phyloP scores from a whole-genome alignment of 1,140 invertebrate species.

The Gryllus bimaculatus region DNA sequence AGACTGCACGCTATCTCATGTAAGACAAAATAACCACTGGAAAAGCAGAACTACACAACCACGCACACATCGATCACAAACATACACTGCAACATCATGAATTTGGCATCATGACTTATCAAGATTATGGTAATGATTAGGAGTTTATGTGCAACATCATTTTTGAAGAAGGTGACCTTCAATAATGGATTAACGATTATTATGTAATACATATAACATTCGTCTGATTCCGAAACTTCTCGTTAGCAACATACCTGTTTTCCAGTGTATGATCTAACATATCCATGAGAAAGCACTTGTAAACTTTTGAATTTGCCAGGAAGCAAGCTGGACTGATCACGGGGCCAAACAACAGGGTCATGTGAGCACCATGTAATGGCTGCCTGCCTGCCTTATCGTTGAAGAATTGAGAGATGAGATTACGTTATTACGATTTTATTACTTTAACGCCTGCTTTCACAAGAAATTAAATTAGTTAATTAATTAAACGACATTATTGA shows the following conservation, averaged over 20 bases:
- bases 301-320: constrained; percentile 27
- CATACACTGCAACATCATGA: not conserved
- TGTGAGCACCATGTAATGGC: constrained; percentile 24
- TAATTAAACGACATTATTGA: too few species aligned
- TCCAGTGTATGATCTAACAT: constrained; percentile 24
- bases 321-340: constrained; percentile 23
- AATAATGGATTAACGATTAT: not conserved
- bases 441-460: not conserved
- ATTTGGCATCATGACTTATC: not conserved
- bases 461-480: too few species aligned
- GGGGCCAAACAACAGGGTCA: constrained; percentile 27
- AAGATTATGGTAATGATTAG: constrained; percentile 5
- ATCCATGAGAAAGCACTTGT: constrained; percentile 22
- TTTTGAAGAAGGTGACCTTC: constrained; percentile 11
- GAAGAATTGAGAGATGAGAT: not conserved
- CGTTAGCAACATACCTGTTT: constrained; percentile 20
- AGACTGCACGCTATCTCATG: not conserved
- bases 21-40: not conserved
- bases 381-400: not conserved
- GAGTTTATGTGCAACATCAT: not conserved
- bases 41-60: not conserved
- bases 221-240: not conserved
- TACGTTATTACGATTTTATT: not conserved
- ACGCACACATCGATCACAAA: not conserved
- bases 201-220: too few species aligned